These are phyloP conservation scores for Archocentrus centrarchus DNA, from an alignment of 2,113 vertebrate species.

Conservation along the genomic window DNA sequence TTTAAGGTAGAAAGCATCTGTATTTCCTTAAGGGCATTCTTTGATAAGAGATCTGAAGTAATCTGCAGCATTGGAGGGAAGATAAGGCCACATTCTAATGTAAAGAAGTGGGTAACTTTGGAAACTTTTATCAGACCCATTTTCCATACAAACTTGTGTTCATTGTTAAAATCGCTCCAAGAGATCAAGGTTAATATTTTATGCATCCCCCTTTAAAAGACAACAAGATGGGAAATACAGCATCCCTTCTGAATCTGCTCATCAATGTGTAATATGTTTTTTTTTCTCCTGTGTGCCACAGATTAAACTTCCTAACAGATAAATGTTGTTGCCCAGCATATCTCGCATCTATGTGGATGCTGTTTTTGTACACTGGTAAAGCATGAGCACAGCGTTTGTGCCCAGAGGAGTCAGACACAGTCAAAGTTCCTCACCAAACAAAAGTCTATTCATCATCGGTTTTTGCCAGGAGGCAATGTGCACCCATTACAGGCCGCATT, in stretches of 20 bases:
- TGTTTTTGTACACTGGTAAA: slow-evolving; percentile 29
- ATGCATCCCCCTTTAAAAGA: not conserved
- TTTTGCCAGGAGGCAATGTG: slow-evolving; percentile 70
- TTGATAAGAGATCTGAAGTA: slow-evolving; percentile 6
- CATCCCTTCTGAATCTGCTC: not conserved
- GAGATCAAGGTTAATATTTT: slow-evolving; percentile 38
- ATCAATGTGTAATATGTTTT: slow-evolving; percentile 11
- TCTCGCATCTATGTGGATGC: not conserved
- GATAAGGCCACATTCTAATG: not conserved
- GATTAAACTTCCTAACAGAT: slow-evolving; percentile 18
- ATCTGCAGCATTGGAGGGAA: not conserved
- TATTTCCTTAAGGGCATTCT: not conserved
- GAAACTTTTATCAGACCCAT: not conserved
- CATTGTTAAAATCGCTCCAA: not conserved
- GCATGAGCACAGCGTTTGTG: slow-evolving; percentile 7
- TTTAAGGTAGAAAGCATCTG: not conserved
- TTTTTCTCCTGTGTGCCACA: not conserved
- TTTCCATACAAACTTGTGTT: not conserved
- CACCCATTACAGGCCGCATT: slow-evolving; percentile 73
- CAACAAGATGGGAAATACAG: not conserved
- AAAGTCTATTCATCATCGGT: slow-evolving; percentile 70
- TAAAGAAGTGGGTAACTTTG: not conserved
- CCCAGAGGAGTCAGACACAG: slow-evolving; percentile 29
- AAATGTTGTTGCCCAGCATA: not conserved
- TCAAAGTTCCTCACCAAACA: slow-evolving; percentile 53